Percentiles rank a stretch among this genome's conserved stretches.
These are phyloP conservation scores for Exocentrus adspersus DNA, from an alignment of 2,888 invertebrate species.

Conservation along the genomic window DNA sequence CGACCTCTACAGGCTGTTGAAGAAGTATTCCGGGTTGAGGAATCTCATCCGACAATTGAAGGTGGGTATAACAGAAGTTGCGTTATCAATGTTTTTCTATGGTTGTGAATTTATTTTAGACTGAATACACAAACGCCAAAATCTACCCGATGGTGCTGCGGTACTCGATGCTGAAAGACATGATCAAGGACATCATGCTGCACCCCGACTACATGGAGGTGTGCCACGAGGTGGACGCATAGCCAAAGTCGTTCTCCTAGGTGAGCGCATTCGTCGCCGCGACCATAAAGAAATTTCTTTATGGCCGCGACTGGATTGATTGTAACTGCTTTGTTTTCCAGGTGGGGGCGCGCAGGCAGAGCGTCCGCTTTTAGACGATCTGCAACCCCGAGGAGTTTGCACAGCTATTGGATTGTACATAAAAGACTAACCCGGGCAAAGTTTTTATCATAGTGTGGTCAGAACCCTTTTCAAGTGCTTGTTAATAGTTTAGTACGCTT, in stretches of 20 bases:
- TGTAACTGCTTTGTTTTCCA: constrained; percentile 1
- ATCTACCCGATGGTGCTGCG: constrained; percentile 93
- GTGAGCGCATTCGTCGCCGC: constrained; percentile 29
- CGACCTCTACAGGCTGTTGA: constrained; percentile 89
- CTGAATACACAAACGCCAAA: constrained; percentile 91
- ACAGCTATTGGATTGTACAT: too few relatives aligned
- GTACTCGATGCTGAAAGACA: constrained; percentile 95
- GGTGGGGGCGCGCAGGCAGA: constrained; percentile 45
- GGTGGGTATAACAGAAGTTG: too few relatives aligned
- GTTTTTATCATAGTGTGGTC: constrained; percentile 5
- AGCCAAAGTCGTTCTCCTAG: constrained; percentile 67
- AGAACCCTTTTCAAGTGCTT: constrained; percentile 1
- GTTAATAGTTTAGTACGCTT: neutral
- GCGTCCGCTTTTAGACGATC: constrained; percentile 40
- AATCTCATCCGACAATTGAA: constrained; percentile 88
- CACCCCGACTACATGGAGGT: constrained; percentile 98
- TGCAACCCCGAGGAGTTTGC: neutral
- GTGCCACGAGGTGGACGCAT: constrained; percentile 88
- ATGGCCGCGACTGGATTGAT: too few relatives aligned
- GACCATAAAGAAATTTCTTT: too few relatives aligned
- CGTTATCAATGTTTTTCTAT: too few relatives aligned
- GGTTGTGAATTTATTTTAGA: too few relatives aligned
- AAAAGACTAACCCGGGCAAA: too few relatives aligned
- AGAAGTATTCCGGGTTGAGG: constrained; percentile 90
- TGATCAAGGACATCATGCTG: constrained; percentile 96